Base-by-base conservation (phyloP, 2,797 vertebrate species). In the Enteromius trimaculatus region DNA sequence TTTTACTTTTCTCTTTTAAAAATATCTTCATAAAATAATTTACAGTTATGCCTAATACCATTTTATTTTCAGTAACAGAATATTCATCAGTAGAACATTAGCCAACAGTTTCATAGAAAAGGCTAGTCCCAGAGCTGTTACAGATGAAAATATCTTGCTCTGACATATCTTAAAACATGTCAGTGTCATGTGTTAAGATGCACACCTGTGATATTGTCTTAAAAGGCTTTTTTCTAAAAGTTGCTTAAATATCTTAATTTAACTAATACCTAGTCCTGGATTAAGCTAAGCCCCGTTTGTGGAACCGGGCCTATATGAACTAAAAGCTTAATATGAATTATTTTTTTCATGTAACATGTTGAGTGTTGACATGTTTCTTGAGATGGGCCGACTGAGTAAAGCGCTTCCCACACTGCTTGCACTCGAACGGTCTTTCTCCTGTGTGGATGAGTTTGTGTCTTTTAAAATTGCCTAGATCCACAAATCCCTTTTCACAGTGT, bases 361-460 rank as follows among this genome's bases (percentile, higher is more conserved):
- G 88, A 1, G 88, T 86, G 55, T 86, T 87, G 42, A 77, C 29
- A 85, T 95, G 95, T 70, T 94, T 95, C 77, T 93, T 95, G 34
- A 95, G 82, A 86, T 95, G 94, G 1, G 90, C 92, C 1, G 93
- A 93, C 90, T 95, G 94, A 49, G 90, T 91, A 80, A 95, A 95
- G 1, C 84, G 72, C 86, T 94, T 95, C 3, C 89, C 71, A 82
- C 95, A 95, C 39, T 92, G 86, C 11, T 92, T 89, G 84, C 95
- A 95, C 85, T 91, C 60, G 81, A 92, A 89, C 4, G 94, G 95
- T 90, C 92, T 95, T 92, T 95, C 95, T 7, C 94, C 95, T 0
- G 94, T 95, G 89, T 95, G 95, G 29, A 89, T 93, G 29, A 91
- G 93, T 34, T 90, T 93, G 80, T 95, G 95, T 70, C 94, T 91